A percentile compares a stretch with the other conserved stretches of the same genome.
These are phyloP conservation scores for Megalopta genalis DNA, from an alignment of 1,140 invertebrate genomes.

Conservation along the genomic window DNA sequence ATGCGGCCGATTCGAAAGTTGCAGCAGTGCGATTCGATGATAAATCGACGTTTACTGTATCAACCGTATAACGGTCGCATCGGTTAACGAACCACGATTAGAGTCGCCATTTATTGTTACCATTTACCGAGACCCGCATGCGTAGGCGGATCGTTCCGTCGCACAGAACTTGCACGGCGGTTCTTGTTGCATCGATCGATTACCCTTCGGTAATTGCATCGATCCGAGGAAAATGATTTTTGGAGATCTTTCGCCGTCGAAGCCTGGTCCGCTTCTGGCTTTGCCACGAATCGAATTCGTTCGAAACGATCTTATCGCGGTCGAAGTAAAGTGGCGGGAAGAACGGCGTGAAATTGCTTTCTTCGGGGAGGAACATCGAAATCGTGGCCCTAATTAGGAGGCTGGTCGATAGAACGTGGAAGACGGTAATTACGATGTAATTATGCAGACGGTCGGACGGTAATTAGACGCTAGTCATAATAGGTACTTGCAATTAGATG, in stretches of 20 bases:
- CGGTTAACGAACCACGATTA: conserved; percentile 38
- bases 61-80: not conserved
- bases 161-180: too few species aligned
- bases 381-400: not conserved
- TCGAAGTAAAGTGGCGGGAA: not conserved
- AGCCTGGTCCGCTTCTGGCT: too few species aligned
- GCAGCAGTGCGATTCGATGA: not conserved
- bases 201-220: too few species aligned
- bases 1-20: conserved; percentile 4
- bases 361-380: not conserved
- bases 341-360: not conserved
- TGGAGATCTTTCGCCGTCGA: too few species aligned
- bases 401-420: not conserved
- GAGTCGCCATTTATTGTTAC: too few species aligned
- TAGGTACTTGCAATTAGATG: not conserved
- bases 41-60: conserved; percentile 5
- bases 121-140: too few species aligned
- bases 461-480: not conserved
- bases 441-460: not conserved
- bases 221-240: too few species aligned
- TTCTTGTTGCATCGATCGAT: too few species aligned
- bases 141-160: too few species aligned
- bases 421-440: not conserved
- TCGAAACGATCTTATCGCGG: not conserved
- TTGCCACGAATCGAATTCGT: not conserved